phyloP scores from a whole-genome alignment of 2,888 invertebrate genomes.

The Opisthograptis luteolata region DNA sequence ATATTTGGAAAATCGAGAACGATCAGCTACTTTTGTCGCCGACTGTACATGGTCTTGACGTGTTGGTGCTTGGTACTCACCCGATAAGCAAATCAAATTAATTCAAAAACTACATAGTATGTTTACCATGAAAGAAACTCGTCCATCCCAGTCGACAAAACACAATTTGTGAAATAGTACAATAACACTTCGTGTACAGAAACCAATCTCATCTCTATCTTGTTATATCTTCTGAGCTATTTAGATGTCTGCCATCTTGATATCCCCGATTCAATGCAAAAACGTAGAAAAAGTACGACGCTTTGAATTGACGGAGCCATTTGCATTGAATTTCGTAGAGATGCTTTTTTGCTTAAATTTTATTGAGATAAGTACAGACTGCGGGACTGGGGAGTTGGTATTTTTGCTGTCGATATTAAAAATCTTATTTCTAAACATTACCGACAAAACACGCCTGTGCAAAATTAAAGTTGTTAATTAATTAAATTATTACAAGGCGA shows the following conservation, averaged over 20 bases:
- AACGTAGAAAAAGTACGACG: conserved; percentile 8
- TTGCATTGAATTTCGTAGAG: conserved; percentile 19
- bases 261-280: conserved; percentile 8
- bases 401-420: neutral
- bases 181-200: neutral
- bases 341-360: neutral
- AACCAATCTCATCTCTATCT: conserved; percentile 9
- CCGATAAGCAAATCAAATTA: too few relatives aligned
- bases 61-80: too few relatives aligned
- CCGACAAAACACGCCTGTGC: too few relatives aligned
- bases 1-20: too few relatives aligned
- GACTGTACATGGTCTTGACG: too few relatives aligned
- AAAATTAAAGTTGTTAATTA: too few relatives aligned
- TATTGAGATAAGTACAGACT: neutral
- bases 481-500: too few relatives aligned
- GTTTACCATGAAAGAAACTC: too few relatives aligned
- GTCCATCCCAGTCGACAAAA: neutral
- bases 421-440: too few relatives aligned
- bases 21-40: too few relatives aligned
- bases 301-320: conserved; percentile 9
- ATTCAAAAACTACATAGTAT: too few relatives aligned
- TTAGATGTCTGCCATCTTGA: conserved; percentile 20
- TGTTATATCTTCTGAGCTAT: conserved; percentile 15
- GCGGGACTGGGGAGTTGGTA: neutral
- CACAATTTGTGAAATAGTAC: neutral